Conservation (phyloP, 1,140 invertebrate species). For the Pseudomyrmex cubaensis region DNA sequence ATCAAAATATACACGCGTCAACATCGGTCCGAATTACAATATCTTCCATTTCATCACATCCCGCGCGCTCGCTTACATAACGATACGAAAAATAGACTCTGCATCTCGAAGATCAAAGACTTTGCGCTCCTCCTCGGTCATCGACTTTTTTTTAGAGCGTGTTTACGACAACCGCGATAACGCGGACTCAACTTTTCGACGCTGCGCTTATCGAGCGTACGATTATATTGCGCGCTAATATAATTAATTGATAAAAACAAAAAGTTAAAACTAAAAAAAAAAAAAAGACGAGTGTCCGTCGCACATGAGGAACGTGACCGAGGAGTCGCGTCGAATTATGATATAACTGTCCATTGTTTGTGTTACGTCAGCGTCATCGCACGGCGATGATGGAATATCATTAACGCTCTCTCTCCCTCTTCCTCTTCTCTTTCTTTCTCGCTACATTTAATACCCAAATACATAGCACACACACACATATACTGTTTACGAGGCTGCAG, state of each 20-base stretch:
- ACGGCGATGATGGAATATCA: neutral
- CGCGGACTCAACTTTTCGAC: neutral
- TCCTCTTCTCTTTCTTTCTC: too few relatives aligned
- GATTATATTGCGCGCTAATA: neutral
- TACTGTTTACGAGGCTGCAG: neutral
- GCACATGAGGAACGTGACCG: too few relatives aligned
- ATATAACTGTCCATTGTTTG: neutral
- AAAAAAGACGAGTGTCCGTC: too few relatives aligned
- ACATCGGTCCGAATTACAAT: slow-evolving; percentile 16
- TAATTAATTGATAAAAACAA: neutral
- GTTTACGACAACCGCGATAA: slow-evolving; percentile 32
- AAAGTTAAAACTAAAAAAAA: too few relatives aligned
- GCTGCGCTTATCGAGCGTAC: slow-evolving; percentile 1
- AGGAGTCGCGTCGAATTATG: too few relatives aligned
- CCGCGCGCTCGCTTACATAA: slow-evolving; percentile 15
- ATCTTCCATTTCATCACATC: slow-evolving; percentile 36
- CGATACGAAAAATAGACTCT: neutral
- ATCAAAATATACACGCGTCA: neutral
- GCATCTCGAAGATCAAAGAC: slow-evolving; percentile 15
- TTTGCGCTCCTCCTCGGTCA: neutral
- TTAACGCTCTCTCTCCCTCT: too few relatives aligned
- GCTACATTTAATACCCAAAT: neutral
- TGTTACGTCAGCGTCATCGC: neutral
- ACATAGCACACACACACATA: neutral
- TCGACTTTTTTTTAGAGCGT: slow-evolving; percentile 17